phyloP scores from a whole-genome alignment of 2,888 invertebrate species.

The Orthonychiurus folsomi region DNA sequence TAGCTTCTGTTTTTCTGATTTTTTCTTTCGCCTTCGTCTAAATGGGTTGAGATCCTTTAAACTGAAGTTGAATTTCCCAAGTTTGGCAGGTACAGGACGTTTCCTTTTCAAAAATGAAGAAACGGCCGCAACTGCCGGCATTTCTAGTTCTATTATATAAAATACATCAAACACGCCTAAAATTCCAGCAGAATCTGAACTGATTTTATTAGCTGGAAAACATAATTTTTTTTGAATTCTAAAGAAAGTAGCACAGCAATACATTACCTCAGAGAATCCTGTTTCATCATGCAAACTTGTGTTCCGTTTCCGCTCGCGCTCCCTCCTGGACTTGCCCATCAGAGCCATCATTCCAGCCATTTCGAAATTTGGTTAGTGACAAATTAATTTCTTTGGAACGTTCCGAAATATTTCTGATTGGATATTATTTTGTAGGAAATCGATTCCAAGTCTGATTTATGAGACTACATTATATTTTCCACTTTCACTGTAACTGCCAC shows the following conservation, averaged over 20 bases:
- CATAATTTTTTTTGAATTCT: too few species aligned
- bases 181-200: too few species aligned
- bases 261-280: slow-evolving; percentile 2
- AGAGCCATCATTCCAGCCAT: slow-evolving; percentile 1
- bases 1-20: not conserved
- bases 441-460: too few species aligned
- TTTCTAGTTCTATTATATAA: too few species aligned
- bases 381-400: slow-evolving; percentile 1
- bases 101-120: not conserved
- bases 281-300: slow-evolving; percentile 6
- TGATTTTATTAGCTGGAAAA: too few species aligned
- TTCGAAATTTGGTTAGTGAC: not conserved
- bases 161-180: too few species aligned
- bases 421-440: too few species aligned
- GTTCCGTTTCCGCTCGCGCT: slow-evolving; percentile 12
- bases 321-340: slow-evolving; percentile 8
- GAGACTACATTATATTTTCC: too few species aligned
- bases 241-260: too few species aligned
- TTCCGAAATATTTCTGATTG: too few species aligned
- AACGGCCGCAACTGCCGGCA: slow-evolving; percentile 6
- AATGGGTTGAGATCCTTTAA: not conserved
- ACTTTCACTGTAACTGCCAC: too few species aligned
- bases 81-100: not conserved
- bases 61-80: not conserved
- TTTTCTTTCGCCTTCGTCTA: not conserved